Evolutionary conservation across 2,797 vertebrate species (phyloP).

Genomic region (Spheniscus humboldti): DNA sequence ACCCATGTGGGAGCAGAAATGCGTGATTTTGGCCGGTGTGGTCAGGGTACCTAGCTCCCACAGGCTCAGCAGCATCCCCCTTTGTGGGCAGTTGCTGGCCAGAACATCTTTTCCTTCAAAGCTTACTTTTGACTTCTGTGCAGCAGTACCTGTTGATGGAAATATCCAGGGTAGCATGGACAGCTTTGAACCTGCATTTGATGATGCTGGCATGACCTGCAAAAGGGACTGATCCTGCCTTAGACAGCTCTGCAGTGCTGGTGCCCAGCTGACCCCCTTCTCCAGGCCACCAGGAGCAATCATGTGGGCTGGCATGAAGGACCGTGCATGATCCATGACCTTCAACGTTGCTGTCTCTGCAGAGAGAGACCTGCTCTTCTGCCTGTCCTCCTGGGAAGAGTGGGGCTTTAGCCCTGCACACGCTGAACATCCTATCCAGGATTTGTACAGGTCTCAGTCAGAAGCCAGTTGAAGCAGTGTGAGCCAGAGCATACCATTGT

Average conservation of each 20-base stretch:
- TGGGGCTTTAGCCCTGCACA: not conserved
- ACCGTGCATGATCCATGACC: fast-evolving
- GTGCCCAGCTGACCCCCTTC: not conserved
- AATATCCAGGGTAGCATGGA: not conserved
- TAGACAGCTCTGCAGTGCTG: not conserved
- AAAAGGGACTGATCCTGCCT: not conserved
- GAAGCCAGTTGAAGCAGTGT: not conserved
- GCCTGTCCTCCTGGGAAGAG: not conserved
- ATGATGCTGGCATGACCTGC: not conserved
- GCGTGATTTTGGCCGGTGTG: fast-evolving
- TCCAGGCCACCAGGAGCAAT: not conserved
- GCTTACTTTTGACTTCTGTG: not conserved
- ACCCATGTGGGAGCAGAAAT: fast-evolving
- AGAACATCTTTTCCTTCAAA: not conserved
- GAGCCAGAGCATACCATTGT: not conserved
- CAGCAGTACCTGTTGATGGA: not conserved
- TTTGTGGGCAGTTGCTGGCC: not conserved
- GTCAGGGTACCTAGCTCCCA: not conserved
- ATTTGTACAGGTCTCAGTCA: not conserved
- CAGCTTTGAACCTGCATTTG: not conserved
- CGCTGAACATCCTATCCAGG: not conserved
- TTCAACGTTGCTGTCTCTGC: not conserved
- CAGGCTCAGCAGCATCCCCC: not conserved
- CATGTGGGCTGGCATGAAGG: not conserved
- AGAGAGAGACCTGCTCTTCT: not conserved